These are phyloP conservation scores for Rana temporaria DNA, from an alignment of 2,113 vertebrate species.

Conservation along the genomic window DNA sequence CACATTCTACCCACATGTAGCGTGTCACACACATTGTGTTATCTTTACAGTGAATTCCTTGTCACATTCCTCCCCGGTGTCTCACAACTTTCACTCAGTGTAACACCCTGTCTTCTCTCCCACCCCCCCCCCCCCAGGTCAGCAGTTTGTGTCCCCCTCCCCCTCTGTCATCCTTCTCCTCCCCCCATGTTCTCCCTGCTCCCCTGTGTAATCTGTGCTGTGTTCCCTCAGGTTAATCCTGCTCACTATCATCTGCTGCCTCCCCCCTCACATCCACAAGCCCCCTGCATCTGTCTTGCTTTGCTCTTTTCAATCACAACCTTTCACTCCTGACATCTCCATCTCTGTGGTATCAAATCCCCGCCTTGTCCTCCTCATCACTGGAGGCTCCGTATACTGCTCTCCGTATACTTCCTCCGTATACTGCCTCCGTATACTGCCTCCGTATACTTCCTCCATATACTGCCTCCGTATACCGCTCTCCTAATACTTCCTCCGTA, in stretches of 20 bases:
- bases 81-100: not conserved
- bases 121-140: not conserved
- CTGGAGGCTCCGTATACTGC: too few relatives aligned
- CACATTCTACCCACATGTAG: not conserved
- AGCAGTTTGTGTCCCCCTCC: constrained; percentile 8
- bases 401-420: too few relatives aligned
- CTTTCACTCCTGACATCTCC: not conserved
- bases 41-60: not conserved
- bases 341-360: not conserved
- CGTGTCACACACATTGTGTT: not conserved
- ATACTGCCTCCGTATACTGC: too few relatives aligned
- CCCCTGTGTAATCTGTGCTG: constrained; percentile 44
- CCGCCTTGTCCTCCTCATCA: not conserved
- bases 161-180: constrained; percentile 6
- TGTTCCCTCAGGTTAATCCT: constrained; percentile 51
- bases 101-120: not conserved
- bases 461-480: too few relatives aligned
- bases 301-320: constrained; percentile 4
- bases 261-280: constrained; percentile 8
- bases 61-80: not conserved
- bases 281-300: constrained; percentile 35
- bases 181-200: not conserved
- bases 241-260: constrained; percentile 37
- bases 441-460: too few relatives aligned
- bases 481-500: too few relatives aligned